These are phyloP conservation scores for Synanthedon vespiformis DNA, from an alignment of 2,888 invertebrate genomes.

Conservation along the genomic window DNA sequence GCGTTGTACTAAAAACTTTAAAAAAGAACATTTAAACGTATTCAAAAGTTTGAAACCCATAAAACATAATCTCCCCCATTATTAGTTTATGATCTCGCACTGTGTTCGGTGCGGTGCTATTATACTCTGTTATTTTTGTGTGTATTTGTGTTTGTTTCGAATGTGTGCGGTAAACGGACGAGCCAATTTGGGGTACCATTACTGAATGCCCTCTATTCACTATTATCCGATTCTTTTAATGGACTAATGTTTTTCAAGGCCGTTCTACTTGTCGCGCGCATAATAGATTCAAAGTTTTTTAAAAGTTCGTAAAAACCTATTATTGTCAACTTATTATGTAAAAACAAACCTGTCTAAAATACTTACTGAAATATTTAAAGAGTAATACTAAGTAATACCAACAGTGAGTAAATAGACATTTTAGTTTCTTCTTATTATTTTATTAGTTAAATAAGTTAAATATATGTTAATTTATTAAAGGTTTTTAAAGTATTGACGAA, in stretches of 20 bases:
- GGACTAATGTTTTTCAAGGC: slow-evolving; percentile 12
- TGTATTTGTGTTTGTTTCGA: slow-evolving; percentile 60
- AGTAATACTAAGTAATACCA: too few species aligned
- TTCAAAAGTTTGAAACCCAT: slow-evolving; percentile 63
- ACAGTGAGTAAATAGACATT: too few species aligned
- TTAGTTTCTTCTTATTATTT: too few species aligned
- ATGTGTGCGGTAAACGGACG: slow-evolving; percentile 57
- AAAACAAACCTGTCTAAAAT: too few species aligned
- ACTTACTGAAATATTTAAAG: too few species aligned
- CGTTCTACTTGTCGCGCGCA: slow-evolving; percentile 1
- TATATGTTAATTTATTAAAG: background rate
- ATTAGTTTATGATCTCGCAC: slow-evolving; percentile 67
- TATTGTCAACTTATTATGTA: too few species aligned
- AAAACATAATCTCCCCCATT: slow-evolving; percentile 69
- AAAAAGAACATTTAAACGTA: slow-evolving; percentile 48
- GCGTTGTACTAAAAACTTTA: slow-evolving; percentile 49
- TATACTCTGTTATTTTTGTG: slow-evolving; percentile 57
- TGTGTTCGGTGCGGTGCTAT: slow-evolving; percentile 62
- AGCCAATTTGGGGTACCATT: slow-evolving; percentile 50
- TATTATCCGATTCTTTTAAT: background rate
- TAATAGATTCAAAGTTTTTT: too few species aligned
- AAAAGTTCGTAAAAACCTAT: too few species aligned
- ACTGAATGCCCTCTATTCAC: slow-evolving; percentile 20
- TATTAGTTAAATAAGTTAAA: too few species aligned
- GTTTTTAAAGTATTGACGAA: background rate